Evolutionary conservation across 2,113 vertebrate genomes (phyloP).

Genomic region (Xiphophorus couchianus): DNA sequence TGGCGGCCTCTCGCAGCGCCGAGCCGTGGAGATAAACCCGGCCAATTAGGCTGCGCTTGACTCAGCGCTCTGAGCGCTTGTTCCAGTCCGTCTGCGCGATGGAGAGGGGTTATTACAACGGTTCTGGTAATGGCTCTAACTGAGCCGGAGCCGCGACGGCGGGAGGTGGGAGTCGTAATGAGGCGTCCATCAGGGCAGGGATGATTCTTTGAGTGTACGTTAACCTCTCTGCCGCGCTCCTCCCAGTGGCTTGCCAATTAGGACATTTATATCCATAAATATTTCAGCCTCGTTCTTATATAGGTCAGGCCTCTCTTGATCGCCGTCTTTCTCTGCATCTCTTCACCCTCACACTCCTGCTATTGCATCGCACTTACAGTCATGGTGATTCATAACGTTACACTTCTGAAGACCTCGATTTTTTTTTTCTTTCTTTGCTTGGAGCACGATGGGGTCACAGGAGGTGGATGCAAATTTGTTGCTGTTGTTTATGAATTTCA

Average conservation of each 20-base stretch:
- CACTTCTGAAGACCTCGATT: background rate
- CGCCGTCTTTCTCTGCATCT: conserved; percentile 52
- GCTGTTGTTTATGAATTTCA: too few relatives aligned
- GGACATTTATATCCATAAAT: conserved; percentile 85
- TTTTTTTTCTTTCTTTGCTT: background rate
- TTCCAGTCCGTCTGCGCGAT: conserved; percentile 55
- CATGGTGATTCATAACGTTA: conserved; percentile 9
- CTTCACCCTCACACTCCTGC: conserved; percentile 36
- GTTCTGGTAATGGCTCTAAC: conserved; percentile 54
- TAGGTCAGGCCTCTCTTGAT: conserved; percentile 78
- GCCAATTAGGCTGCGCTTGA: conserved; percentile 68
- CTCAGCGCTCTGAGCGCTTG: conserved; percentile 57
- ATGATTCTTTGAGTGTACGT: conserved; percentile 29
- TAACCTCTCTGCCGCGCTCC: conserved; percentile 64
- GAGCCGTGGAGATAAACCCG: conserved; percentile 46
- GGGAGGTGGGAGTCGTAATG: conserved; percentile 24
- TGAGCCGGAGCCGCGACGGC: conserved; percentile 9
- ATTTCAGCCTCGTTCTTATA: conserved; percentile 84
- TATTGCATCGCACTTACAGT: conserved; percentile 25
- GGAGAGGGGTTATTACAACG: conserved; percentile 47
- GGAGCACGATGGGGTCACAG: conserved; percentile 28
- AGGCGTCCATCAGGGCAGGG: conserved; percentile 18
- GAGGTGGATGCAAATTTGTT: background rate
- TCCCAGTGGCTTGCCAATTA: conserved; percentile 83
- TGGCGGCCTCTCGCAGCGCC: conserved; percentile 27